phyloP scores from a whole-genome alignment of 2,888 invertebrate species.

The Temnothorax unifasciatus region DNA sequence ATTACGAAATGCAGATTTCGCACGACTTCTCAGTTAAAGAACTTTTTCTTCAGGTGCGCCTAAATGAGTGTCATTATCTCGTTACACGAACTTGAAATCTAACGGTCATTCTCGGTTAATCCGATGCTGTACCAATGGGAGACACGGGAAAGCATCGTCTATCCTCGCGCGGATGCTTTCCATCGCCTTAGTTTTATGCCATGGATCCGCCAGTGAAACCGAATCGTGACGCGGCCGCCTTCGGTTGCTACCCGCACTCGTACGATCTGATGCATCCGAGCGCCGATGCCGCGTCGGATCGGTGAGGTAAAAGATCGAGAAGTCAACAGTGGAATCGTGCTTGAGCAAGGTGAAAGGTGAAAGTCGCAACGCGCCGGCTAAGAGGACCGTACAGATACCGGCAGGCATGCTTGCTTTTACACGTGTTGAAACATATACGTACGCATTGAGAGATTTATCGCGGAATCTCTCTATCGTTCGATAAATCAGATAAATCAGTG shows the following conservation, averaged over 20 bases:
- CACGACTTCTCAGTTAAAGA: conserved; percentile 2
- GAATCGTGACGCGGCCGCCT: conserved; percentile 70
- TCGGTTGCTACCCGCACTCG: conserved; percentile 16
- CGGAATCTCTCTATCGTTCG: background rate
- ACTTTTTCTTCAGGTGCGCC: conserved; percentile 5
- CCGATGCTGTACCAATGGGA: conserved; percentile 44
- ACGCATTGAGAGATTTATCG: conserved; percentile 4
- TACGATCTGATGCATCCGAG: conserved; percentile 25
- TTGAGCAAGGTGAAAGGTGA: conserved; percentile 85
- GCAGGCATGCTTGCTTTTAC: conserved; percentile 20
- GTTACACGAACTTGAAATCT: conserved; percentile 46
- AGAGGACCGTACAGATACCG: conserved; percentile 6
- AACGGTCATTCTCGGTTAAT: conserved; percentile 58
- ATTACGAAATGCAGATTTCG: conserved; percentile 15
- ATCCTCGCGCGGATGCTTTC: conserved; percentile 64
- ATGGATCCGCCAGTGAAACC: conserved; percentile 72
- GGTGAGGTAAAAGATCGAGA: conserved; percentile 76
- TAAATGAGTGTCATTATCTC: conserved; percentile 36
- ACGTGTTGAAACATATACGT: conserved; percentile 15
- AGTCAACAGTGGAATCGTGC: conserved; percentile 78
- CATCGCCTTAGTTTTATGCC: conserved; percentile 58
- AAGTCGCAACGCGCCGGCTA: conserved; percentile 78
- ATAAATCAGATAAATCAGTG: background rate
- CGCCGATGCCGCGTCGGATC: conserved; percentile 31
- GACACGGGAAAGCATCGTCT: conserved; percentile 29